Evolutionary conservation across 2,113 vertebrate species (phyloP).

Genomic region (Hydropotes inermis): DNA sequence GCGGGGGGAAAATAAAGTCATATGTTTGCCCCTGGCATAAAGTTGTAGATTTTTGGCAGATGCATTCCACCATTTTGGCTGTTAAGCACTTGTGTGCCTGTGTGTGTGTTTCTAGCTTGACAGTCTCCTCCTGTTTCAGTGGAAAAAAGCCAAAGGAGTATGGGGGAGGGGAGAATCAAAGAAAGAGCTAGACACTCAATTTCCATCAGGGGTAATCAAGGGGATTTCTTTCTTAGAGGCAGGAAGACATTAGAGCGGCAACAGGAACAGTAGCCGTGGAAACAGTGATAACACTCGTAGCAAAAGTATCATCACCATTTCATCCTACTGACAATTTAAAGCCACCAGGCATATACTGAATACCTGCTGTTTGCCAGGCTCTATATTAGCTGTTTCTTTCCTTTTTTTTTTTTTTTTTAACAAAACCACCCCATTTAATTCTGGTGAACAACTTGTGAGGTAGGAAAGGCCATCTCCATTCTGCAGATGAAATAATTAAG

Average conservation of each 20-base stretch:
- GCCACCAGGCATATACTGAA: not conserved
- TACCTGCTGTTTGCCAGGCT: not conserved
- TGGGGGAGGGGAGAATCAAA: not conserved
- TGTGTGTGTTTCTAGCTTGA: slow-evolving; percentile 33
- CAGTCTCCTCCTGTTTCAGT: slow-evolving; percentile 55
- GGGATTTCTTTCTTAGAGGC: not conserved
- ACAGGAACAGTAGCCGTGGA: not conserved
- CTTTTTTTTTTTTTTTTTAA: not conserved
- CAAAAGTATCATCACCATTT: not conserved
- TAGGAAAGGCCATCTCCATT: not conserved
- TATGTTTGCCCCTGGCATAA: slow-evolving; percentile 53
- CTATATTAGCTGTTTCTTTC: not conserved
- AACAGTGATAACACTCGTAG: not conserved
- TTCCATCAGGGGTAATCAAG: slow-evolving; percentile 39
- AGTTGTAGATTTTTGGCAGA: slow-evolving; percentile 58
- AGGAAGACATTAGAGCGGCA: not conserved
- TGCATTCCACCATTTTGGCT: slow-evolving; percentile 51
- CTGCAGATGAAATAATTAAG: not conserved
- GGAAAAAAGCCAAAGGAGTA: slow-evolving; percentile 45
- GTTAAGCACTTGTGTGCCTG: not conserved
- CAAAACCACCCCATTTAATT: not conserved
- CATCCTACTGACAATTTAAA: not conserved
- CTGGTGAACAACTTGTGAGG: not conserved
- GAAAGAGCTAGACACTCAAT: not conserved
- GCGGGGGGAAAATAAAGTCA: slow-evolving; percentile 50